Evolutionary conservation across 2,888 invertebrate genomes (phyloP), one percentile per base, ranked within the genome.

Genomic region (Rapana venosa): DNA sequence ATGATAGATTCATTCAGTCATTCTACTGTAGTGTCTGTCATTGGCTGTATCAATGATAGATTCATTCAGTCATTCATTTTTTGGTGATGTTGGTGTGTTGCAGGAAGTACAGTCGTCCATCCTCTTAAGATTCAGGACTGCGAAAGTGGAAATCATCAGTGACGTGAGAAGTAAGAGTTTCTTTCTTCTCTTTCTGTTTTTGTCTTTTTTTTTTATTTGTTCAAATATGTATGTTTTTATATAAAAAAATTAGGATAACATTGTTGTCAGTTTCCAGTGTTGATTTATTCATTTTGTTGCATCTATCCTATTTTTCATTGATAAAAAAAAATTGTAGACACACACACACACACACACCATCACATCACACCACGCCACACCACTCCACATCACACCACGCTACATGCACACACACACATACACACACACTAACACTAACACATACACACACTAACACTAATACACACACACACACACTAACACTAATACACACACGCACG

Each of bases 51-150:
- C n/a, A n/a, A n/a, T n/a, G n/a, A n/a, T n/a, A n/a, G n/a, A n/a
- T n/a, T n/a, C n/a, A n/a, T 30, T 47, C 47, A 47, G 8, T 81
- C 81, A 5, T 81, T n/a, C n/a, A n/a, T 81, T 35, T 22, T 4
- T 26, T 26, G 47, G 2, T 20, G 15, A 35, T 81, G 77, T 88
- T 15, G 32, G 81, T 0, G 11, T 87, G 30, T 91, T 85, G 36
- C 87, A 92, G 92, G 91, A 91, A 83, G 66, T 92, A 74, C 47
- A 91, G 84, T 35, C 36, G 26, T 86, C 86, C 20, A 84, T 90
- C 22, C 61, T 91, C 26, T 61, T 56, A 4, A 77, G 30, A 22
- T 92, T 89, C 87, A 90, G 89, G 26, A 30, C 32, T 26, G 88
- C 90, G 47, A 86, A 86, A 58, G 35, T 11, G 5, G 22, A 32